A percentile compares a stretch with the other conserved stretches of the same genome.
Evolutionary conservation across 2,888 invertebrate genomes (phyloP).

Genomic region (Palloptera scutellata): DNA sequence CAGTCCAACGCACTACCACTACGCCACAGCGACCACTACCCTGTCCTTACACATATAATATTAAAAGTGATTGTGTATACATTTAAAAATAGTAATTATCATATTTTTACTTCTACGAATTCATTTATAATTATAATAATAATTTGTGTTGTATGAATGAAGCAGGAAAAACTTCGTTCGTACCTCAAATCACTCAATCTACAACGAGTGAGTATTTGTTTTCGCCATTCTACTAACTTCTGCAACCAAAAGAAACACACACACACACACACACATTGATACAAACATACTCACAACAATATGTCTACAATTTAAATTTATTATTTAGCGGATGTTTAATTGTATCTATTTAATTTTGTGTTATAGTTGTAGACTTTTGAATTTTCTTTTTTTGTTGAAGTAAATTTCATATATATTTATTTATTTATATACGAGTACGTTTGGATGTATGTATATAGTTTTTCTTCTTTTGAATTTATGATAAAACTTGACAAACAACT

Average conservation of each 20-base stretch:
- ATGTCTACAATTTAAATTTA: constrained; percentile 54
- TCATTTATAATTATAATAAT: no score
- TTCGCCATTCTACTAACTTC: constrained; percentile 24
- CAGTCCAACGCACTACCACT: no score
- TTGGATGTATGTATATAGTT: neutral
- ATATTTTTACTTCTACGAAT: no score
- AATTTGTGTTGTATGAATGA: no score
- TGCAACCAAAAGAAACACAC: constrained; percentile 4
- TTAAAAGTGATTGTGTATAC: no score
- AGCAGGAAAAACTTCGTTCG: no score
- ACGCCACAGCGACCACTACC: no score
- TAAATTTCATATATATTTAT: constrained; percentile 14
- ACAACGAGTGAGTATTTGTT: neutral
- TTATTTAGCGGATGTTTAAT: constrained; percentile 63
- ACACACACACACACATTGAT: neutral
- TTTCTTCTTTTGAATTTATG: neutral
- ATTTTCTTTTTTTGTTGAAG: constrained; percentile 20
- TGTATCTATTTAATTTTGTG: constrained; percentile 59
- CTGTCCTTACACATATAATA: no score
- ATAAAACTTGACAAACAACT: no score
- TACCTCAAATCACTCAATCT: no score
- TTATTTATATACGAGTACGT: neutral
- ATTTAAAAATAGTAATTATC: no score
- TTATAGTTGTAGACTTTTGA: constrained; percentile 28
- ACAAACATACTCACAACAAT: constrained; percentile 22